phyloP scores from a whole-genome alignment of 2,888 invertebrate species.

The Eupithecia vulgata region DNA sequence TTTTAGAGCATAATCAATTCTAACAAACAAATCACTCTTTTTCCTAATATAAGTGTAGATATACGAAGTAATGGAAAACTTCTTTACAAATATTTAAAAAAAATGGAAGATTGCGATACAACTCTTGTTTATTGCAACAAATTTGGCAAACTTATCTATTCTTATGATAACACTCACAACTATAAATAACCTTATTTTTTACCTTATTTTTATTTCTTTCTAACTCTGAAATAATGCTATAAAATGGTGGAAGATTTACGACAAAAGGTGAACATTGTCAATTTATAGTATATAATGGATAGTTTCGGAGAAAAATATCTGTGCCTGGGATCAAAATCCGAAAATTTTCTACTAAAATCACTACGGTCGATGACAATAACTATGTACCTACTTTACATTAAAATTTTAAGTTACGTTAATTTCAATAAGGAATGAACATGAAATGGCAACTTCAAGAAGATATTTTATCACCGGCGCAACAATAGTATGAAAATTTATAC shows the following conservation, averaged over 20 bases:
- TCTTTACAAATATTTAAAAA: conserved; percentile 1
- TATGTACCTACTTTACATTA: neutral
- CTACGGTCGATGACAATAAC: neutral
- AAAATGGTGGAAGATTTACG: neutral
- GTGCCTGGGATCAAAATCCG: neutral
- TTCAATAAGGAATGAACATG: neutral
- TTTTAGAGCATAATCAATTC: too few species aligned
- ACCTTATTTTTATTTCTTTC: too few species aligned
- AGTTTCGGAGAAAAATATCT: neutral
- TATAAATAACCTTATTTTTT: neutral
- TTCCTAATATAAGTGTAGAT: too few species aligned
- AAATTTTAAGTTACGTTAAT: neutral
- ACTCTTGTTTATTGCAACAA: conserved; percentile 34
- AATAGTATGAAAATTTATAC: neutral
- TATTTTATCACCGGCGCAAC: neutral
- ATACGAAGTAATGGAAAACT: neutral
- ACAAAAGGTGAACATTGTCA: neutral
- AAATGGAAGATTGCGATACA: conserved; percentile 52
- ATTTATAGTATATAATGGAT: neutral
- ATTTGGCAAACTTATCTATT: neutral
- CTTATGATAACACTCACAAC: neutral
- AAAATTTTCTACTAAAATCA: neutral
- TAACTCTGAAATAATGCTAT: neutral
- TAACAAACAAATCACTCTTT: too few species aligned
- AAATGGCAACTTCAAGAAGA: neutral